Conservation (phyloP, 1,140 invertebrate species). For the Euwallacea fornicatus region DNA sequence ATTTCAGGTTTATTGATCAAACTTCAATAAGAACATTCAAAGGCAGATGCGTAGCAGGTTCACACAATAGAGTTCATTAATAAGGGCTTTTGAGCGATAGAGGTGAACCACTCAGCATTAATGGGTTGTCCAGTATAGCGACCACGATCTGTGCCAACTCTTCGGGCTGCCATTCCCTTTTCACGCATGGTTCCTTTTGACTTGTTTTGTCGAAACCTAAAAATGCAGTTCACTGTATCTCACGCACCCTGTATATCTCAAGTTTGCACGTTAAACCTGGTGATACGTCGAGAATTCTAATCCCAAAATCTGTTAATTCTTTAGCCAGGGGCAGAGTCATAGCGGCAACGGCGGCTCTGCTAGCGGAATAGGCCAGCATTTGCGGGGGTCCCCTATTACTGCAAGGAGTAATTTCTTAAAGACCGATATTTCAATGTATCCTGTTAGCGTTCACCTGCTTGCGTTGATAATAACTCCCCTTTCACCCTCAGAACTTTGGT, state of each 20-base stretch:
- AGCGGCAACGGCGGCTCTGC: slow-evolving; percentile 22
- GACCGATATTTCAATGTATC: neutral
- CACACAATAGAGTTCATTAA: no score
- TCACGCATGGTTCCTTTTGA: no score
- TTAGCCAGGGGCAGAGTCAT: slow-evolving; percentile 22
- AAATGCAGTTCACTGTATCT: no score
- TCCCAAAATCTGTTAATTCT: slow-evolving; percentile 19
- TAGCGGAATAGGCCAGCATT: slow-evolving; percentile 16
- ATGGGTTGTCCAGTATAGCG: no score
- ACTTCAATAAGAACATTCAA: neutral
- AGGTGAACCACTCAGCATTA: no score
- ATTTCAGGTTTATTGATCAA: slow-evolving; percentile 21
- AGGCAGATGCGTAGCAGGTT: no score
- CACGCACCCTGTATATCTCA: no score
- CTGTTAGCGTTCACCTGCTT: slow-evolving; percentile 17
- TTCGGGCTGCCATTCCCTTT: no score
- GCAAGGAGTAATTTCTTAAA: slow-evolving; percentile 9
- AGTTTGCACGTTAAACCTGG: neutral
- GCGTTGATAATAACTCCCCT: slow-evolving; percentile 31
- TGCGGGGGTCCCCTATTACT: slow-evolving; percentile 3
- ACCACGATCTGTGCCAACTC: no score
- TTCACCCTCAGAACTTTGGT: slow-evolving; percentile 17
- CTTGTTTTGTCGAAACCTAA: no score
- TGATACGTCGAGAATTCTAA: slow-evolving; percentile 29
- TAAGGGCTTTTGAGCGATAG: no score